phyloP scores from a whole-genome alignment of 2,113 vertebrate species.

The Sander lucioperca region DNA sequence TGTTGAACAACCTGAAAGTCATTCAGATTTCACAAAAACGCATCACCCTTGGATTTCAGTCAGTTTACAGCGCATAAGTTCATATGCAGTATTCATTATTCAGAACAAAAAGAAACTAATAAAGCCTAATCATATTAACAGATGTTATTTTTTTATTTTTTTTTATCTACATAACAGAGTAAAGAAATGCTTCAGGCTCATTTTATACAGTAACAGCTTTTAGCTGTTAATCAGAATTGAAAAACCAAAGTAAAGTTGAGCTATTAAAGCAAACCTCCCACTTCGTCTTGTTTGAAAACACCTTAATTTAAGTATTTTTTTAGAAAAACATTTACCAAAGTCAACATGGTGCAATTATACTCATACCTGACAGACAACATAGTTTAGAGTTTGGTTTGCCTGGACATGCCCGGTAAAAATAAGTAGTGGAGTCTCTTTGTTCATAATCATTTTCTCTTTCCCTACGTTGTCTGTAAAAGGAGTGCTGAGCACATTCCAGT shows the following conservation, averaged over 20 bases:
- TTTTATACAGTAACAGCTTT: background rate
- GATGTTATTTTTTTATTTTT: background rate
- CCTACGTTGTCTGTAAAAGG: background rate
- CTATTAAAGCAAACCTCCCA: background rate
- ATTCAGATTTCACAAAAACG: too few species aligned
- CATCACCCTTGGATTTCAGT: too few species aligned
- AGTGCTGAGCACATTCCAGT: constrained; percentile 40
- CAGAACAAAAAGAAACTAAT: background rate
- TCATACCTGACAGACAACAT: background rate
- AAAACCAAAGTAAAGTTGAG: background rate
- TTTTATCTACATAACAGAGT: background rate
- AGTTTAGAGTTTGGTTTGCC: constrained; percentile 27
- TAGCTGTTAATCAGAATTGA: background rate
- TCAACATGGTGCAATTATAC: too few species aligned
- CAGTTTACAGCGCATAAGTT: background rate
- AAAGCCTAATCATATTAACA: background rate
- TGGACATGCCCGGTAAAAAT: background rate
- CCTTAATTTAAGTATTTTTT: background rate
- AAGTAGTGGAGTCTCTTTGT: background rate
- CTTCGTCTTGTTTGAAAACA: background rate
- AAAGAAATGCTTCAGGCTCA: background rate
- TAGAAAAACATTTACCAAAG: background rate
- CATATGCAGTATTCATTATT: background rate
- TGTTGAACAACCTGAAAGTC: too few species aligned
- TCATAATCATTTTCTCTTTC: background rate